A percentile compares a stretch with the other conserved stretches of the same genome.
These are phyloP conservation scores for Progne subis DNA, from an alignment of 2,113 vertebrate species.

Conservation along the genomic window DNA sequence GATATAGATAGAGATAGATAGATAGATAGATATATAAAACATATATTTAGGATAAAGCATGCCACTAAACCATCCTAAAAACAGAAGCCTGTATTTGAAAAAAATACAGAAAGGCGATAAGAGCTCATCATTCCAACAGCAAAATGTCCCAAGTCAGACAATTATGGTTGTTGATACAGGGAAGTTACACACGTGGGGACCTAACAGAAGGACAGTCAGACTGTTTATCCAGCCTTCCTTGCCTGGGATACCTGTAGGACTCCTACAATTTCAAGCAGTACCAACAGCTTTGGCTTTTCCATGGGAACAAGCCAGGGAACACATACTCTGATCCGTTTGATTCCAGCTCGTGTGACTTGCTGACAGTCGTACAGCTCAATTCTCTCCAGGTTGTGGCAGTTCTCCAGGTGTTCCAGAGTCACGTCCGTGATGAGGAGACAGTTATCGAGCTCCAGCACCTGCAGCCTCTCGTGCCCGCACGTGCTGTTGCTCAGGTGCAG, in stretches of 20 bases:
- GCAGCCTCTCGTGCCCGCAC: conserved; percentile 87
- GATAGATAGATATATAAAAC: no score
- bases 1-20: neutral
- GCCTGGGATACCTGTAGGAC: neutral
- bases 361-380: conserved; percentile 93
- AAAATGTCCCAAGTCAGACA: neutral
- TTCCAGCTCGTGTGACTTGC: conserved; percentile 89
- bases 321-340: conserved; percentile 89
- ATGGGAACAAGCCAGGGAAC: rapidly evolving
- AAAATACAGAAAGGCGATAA: neutral
- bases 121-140: neutral
- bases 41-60: neutral
- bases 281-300: neutral
- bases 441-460: conserved; percentile 89
- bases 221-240: neutral
- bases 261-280: neutral
- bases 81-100: neutral
- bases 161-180: neutral
- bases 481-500: conserved; percentile 88
- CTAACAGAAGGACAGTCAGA: neutral
- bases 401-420: conserved; percentile 89
- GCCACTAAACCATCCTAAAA: neutral
- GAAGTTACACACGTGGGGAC: neutral
- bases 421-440: conserved; percentile 90
- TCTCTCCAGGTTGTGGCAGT: conserved; percentile 87